Evolutionary conservation across 1,140 invertebrate genomes (phyloP), one percentile per base, ranked within the genome.

Genomic region (Bombus balteatus): DNA sequence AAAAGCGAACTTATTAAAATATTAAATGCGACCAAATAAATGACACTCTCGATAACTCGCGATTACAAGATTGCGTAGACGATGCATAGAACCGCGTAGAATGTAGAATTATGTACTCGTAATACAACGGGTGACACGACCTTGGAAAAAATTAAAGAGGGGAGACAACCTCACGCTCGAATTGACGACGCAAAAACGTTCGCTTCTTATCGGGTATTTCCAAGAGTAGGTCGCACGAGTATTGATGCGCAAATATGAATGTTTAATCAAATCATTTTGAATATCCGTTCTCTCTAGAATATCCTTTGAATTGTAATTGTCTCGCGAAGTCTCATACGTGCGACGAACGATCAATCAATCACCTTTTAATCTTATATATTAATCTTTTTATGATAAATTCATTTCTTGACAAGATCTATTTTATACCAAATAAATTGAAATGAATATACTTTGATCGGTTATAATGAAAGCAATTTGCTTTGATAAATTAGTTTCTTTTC

Each of bases 151-250:
- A 47, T 57, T 1, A 34, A 71, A 53, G 53, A 18, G 66, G n/a
- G 62, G 39, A n/a, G 43, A 62, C 65, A 68, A 47, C 18, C 39
- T 77, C 8, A 39, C 28, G 53, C 32, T 79, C 39, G 82, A 84
- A 84, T 78, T 37, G 39, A 34, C 75, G 82, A 84, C 82, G 82
- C 66, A 84, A 79, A 84, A 75, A 70, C 39, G 73, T 28, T 53
- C 12, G 25, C n/a, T 62, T 79, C 83, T 79, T 84, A 84, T 84
- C 83, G 68, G 76, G 10, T n/a, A 76, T 47, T 62, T 72, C 32
- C 83, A 34, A 62, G 65, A 84, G 75, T 84, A 71, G 75, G 82
- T 78, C 82, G 74, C 82, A 65, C 9, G 47, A 53, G 32, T 84
- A 84, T 43, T 41, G 53, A 72, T 72, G 18, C 66, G 68, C 57